Base-by-base conservation (phyloP, 2,113 vertebrate genomes). In the Antennarius striatus region DNA sequence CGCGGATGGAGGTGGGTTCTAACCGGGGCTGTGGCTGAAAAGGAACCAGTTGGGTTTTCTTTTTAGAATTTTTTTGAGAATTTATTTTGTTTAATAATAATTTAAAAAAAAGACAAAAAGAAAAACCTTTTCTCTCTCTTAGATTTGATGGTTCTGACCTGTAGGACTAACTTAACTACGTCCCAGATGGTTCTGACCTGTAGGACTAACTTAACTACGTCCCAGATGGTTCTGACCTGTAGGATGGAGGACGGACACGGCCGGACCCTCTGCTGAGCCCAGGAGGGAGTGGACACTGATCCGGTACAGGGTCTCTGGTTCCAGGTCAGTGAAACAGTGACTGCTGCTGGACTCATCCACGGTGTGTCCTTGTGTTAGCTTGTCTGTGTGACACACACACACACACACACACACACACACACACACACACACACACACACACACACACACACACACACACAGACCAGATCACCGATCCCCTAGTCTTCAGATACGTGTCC, bases 211-310 rank as follows among this genome's bases (percentile, higher is more conserved):
- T n/a, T n/a, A n/a, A n/a, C n/a, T n/a, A n/a, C n/a, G n/a, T n/a
- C n/a, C n/a, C n/a, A n/a, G n/a, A 40, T 40, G 42, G 11, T 12
- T 58, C 88, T 29, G 48, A 93, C 91, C 90, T 91, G 93, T 93
- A 46, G 93, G 92, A 63, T 94, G 93, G 55, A 94, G 90, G 29
- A 94, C 92, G 61, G 93, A 91, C 62, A 93, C 93, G 1, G 92
- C 89, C 28, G 87, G 52, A 14, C 93, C 93, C 79, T 93, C 91
- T 84, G 86, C 88, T 66, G 89, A 71, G 45, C 87, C 88, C 0
- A 92, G 83, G 10, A 86, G 87, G 0, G 93, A 91, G 64, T 90
- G 84, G 53, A 94, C 90, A 14, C 91, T 93, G 79, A 94, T 91
- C 48, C 90, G 92, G 63, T 93, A 93, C 40, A 92, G 79, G 4